These are phyloP conservation scores for Pseudopipra pipra DNA, from an alignment of 2,113 vertebrate species.

Conservation along the genomic window DNA sequence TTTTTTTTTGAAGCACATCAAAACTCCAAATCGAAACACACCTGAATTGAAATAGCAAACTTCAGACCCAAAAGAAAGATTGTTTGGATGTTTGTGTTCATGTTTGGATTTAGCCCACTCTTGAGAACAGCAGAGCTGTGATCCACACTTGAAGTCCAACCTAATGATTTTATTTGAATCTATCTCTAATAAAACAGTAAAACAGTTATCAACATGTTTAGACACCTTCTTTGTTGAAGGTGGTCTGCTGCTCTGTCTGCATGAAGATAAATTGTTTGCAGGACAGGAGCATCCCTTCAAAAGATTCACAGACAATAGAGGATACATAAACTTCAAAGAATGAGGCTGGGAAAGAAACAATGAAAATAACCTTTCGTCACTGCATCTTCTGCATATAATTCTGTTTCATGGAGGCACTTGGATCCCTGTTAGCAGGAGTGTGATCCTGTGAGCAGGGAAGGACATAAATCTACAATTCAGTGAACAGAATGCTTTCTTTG, in stretches of 20 bases:
- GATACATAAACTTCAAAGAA: background rate
- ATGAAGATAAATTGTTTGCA: background rate
- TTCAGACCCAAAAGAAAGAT: background rate
- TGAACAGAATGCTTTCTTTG: background rate
- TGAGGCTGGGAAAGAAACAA: background rate
- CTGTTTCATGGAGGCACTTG: background rate
- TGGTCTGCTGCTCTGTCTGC: background rate
- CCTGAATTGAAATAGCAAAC: background rate
- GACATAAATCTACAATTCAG: background rate
- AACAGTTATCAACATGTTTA: background rate
- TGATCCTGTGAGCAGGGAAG: background rate
- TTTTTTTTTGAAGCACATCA: background rate
- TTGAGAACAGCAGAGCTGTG: background rate
- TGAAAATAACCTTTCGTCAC: background rate
- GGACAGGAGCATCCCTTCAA: background rate
- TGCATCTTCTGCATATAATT: background rate
- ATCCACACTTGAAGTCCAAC: background rate
- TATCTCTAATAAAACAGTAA: background rate
- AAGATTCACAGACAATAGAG: background rate
- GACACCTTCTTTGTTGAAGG: background rate
- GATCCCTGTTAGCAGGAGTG: background rate
- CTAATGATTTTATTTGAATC: background rate
- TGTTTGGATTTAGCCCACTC: background rate
- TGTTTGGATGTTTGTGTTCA: background rate
- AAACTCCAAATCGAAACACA: background rate